phyloP scores from a whole-genome alignment of 2,888 invertebrate species.

The Eristalis tenax region DNA sequence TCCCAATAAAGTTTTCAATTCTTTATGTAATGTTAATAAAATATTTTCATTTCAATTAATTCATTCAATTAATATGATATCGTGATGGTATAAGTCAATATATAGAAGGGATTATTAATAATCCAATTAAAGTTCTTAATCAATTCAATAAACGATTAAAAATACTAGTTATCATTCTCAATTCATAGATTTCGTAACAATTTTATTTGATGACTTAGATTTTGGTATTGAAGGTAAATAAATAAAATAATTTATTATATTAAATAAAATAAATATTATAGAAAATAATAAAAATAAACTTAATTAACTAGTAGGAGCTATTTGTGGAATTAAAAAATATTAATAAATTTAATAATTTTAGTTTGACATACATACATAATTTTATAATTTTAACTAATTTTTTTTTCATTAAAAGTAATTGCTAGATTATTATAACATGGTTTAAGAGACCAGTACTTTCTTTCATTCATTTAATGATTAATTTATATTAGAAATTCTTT shows the following conservation, averaged over 20 bases:
- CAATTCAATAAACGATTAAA: conserved; percentile 85
- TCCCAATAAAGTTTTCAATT: too few species aligned
- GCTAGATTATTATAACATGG: too few species aligned
- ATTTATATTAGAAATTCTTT: too few species aligned
- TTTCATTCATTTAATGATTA: too few species aligned
- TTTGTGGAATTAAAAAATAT: conserved; percentile 87
- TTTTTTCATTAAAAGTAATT: too few species aligned
- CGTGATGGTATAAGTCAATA: conserved; percentile 84
- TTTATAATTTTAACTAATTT: too few species aligned
- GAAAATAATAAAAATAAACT: conserved; percentile 80
- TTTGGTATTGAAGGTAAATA: conserved; percentile 77
- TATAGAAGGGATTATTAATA: conserved; percentile 82
- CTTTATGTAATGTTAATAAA: too few species aligned
- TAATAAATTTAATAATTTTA: conserved; percentile 84
- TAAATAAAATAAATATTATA: conserved; percentile 82
- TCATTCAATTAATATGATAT: too few species aligned
- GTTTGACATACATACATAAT: conserved; percentile 87
- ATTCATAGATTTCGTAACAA: conserved; percentile 76
- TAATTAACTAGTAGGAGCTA: conserved; percentile 84
- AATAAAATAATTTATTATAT: conserved; percentile 83
- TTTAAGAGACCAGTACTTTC: too few species aligned
- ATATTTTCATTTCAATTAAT: too few species aligned
- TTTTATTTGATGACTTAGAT: conserved; percentile 76
- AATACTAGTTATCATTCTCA: conserved; percentile 87
- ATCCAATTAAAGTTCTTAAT: conserved; percentile 84